Evolutionary conservation across 1,140 invertebrate species (phyloP).

Genomic region (Anastrepha ludens): DNA sequence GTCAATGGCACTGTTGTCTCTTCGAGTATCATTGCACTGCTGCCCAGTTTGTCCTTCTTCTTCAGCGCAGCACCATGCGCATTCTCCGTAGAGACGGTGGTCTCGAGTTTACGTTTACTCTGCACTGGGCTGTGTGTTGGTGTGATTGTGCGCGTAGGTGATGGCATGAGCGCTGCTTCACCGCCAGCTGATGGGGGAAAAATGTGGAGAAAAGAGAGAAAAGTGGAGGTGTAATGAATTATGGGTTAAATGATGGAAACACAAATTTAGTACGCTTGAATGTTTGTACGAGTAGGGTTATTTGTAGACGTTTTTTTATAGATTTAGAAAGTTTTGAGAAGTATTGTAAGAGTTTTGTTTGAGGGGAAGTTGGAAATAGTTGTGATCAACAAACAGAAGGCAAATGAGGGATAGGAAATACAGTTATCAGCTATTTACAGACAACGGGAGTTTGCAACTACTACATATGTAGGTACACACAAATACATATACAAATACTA

Average conservation of each 20-base stretch:
- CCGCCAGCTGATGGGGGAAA: conserved; percentile 65
- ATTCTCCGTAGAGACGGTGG: conserved; percentile 80
- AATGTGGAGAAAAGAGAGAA: conserved; percentile 62
- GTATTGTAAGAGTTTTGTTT: background rate
- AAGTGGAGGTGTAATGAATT: conserved; percentile 65
- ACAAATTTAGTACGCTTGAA: conserved; percentile 68
- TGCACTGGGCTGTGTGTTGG: conserved; percentile 70
- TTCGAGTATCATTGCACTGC: conserved; percentile 66
- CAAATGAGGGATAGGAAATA: conserved; percentile 14
- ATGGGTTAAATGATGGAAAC: conserved; percentile 53
- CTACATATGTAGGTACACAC: background rate
- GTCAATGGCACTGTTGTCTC: conserved; percentile 57
- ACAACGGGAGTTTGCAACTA: background rate
- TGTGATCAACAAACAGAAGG: background rate
- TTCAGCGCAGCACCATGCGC: conserved; percentile 67
- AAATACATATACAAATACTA: background rate
- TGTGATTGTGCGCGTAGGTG: conserved; percentile 77
- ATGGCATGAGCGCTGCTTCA: conserved; percentile 76
- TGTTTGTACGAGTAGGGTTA: conserved; percentile 54
- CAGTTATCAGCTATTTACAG: conserved; percentile 50
- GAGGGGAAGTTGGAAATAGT: background rate
- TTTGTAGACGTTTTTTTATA: background rate
- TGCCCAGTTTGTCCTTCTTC: conserved; percentile 69
- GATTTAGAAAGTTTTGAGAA: background rate
- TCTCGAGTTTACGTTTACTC: conserved; percentile 81